Percentiles rank a stretch among this genome's conserved stretches.
These are phyloP conservation scores for Nysson spinosus DNA, from an alignment of 2,888 invertebrate genomes.

Conservation along the genomic window DNA sequence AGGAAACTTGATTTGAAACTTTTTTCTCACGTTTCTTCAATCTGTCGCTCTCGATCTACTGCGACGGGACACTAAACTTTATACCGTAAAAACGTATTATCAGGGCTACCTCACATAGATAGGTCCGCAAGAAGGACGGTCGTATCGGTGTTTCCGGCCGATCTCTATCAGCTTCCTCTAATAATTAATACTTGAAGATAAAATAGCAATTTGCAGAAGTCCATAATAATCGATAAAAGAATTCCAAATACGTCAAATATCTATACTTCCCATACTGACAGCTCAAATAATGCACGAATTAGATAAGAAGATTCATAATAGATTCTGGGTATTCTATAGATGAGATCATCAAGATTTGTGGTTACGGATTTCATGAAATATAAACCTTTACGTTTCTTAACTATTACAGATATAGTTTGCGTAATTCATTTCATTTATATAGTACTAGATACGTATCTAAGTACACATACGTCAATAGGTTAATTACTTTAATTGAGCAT, in stretches of 20 bases:
- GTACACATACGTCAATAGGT: too few relatives aligned
- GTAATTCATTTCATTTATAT: too few relatives aligned
- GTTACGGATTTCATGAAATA: not conserved
- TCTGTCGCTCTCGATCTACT: not conserved
- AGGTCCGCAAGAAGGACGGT: conserved; percentile 10
- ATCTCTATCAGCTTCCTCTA: conserved; percentile 8
- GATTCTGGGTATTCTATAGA: not conserved
- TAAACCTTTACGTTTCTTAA: too few relatives aligned
- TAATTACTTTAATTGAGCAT: too few relatives aligned
- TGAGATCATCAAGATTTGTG: not conserved
- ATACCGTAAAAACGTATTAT: conserved; percentile 10
- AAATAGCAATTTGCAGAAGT: conserved; percentile 6
- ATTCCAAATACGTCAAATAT: not conserved
- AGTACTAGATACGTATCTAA: too few relatives aligned
- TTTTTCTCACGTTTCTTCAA: not conserved
- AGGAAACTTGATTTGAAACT: not conserved
- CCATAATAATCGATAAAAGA: conserved; percentile 2
- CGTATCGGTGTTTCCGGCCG: conserved; percentile 15
- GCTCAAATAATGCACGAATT: not conserved
- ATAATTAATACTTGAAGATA: conserved; percentile 14
- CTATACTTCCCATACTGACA: not conserved
- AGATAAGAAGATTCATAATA: conserved; percentile 14
- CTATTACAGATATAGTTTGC: too few relatives aligned
- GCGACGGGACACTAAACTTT: not conserved
- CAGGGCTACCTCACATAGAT: not conserved